These are phyloP conservation scores for Calliphora vicina DNA, from an alignment of 1,140 invertebrate species.

Conservation along the genomic window DNA sequence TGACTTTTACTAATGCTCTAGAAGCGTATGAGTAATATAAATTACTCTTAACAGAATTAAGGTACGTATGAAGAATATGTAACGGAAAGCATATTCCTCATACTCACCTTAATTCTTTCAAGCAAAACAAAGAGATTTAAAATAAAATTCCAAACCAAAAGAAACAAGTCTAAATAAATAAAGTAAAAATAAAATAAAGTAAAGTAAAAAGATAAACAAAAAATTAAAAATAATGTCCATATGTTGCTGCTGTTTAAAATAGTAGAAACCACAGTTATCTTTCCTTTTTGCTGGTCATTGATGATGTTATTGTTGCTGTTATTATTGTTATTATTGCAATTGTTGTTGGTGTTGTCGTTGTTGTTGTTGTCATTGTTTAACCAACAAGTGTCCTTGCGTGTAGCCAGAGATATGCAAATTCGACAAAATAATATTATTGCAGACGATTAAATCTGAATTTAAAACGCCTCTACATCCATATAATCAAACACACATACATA, in stretches of 20 bases:
- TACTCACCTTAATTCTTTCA: too few relatives aligned
- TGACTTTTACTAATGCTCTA: too few relatives aligned
- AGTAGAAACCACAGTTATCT: background rate
- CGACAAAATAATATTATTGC: slow-evolving; percentile 40
- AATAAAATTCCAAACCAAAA: too few relatives aligned
- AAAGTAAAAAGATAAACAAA: background rate
- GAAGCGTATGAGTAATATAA: too few relatives aligned
- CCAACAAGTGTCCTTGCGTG: slow-evolving; percentile 42
- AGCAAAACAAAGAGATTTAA: too few relatives aligned
- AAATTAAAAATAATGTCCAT: background rate
- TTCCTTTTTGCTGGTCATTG: background rate
- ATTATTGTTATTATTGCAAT: background rate
- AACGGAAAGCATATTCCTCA: too few relatives aligned
- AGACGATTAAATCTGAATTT: slow-evolving; percentile 39
- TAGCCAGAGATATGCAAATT: slow-evolving; percentile 39
- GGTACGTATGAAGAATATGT: too few relatives aligned
- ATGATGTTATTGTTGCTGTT: slow-evolving; percentile 15
- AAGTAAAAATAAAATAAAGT: too few relatives aligned
- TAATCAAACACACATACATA: background rate
- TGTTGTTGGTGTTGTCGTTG: background rate
- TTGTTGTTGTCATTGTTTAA: slow-evolving; percentile 43
- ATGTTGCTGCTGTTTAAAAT: background rate
- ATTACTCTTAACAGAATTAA: too few relatives aligned
- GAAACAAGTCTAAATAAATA: too few relatives aligned
- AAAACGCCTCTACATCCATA: slow-evolving; percentile 5